Base-by-base conservation (phyloP, 2,797 vertebrate species). In the Tenualosa thibaudeaui region DNA sequence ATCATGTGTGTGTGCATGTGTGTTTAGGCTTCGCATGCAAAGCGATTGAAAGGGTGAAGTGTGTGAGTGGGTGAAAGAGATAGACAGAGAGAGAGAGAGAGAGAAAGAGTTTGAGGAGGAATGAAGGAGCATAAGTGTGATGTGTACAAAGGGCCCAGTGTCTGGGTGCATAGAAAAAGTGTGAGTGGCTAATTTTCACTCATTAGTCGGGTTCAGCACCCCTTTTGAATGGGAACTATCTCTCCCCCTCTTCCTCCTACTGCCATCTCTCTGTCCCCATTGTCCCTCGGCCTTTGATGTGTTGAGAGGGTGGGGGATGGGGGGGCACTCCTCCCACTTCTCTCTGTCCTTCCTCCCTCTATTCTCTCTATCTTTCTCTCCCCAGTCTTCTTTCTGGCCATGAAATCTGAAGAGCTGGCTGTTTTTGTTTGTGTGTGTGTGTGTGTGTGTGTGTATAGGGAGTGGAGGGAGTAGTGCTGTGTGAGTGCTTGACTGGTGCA, bases 221-320 rank as follows among this genome's bases (percentile, higher is more conserved):
- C 91, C 90, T 92, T 90, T 91, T 88, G 82, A 89, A 78, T 53
- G 89, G 92, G 88, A 86, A 90, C 90, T 90, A 90, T 89, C 89
- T 84, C 81, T 88, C 91, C 87, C 90, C 86, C 82, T 82, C 90
- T 90, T 92, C 91, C 86, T 89, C 86, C 83, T 82, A 83, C 46
- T 85, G 86, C 89, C 91, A 86, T 88, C 87, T 85, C 84, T 62
- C 9, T 24, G 12, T 15, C n/a, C 15, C 37, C 4, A 19, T 51
- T 56, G 86, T 88, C 88, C 88, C 88, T 87, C 84, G 78, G 87
- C 86, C 26, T 51, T 85, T 87, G 89, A 85, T 75, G 68, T 75
- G 68, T 5, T 17, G 10, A 75, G 68, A 75, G 31, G 62, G 22
- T 22, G 58, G 51, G 10, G 22, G 65, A n/a, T 24, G n/a, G 60